These are phyloP conservation scores for Ammodytes dubius DNA, from an alignment of 2,113 vertebrate genomes.

Conservation along the genomic window DNA sequence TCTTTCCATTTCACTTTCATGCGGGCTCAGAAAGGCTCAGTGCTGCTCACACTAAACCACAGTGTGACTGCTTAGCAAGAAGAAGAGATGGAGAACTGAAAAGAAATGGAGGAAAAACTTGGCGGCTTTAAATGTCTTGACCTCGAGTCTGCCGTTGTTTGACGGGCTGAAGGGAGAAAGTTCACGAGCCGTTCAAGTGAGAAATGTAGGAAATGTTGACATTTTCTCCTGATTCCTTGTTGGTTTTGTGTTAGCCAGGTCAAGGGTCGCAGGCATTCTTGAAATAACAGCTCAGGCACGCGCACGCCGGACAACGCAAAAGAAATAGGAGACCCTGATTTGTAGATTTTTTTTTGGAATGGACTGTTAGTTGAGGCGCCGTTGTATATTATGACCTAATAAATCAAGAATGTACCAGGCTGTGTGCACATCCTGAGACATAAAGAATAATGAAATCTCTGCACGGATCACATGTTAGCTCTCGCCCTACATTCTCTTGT, in stretches of 20 bases:
- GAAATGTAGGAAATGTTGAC: slow-evolving; percentile 52
- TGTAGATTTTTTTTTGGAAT: slow-evolving; percentile 14
- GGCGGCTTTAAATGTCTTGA: slow-evolving; percentile 47
- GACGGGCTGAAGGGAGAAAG: slow-evolving; percentile 26
- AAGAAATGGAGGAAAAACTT: slow-evolving; percentile 30
- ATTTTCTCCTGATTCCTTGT: slow-evolving; percentile 53
- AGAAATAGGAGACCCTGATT: slow-evolving; percentile 26
- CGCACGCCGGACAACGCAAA: neutral
- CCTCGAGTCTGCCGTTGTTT: slow-evolving; percentile 45
- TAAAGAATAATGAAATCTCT: slow-evolving; percentile 38
- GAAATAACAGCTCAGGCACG: slow-evolving; percentile 32
- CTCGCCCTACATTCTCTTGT: slow-evolving; percentile 24
- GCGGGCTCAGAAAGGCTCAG: slow-evolving; percentile 37
- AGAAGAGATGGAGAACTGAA: neutral
- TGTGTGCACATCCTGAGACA: slow-evolving; percentile 31
- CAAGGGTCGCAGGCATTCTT: slow-evolving; percentile 13
- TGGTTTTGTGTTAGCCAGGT: slow-evolving; percentile 56
- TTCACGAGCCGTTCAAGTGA: slow-evolving; percentile 57
- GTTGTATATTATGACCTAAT: slow-evolving; percentile 24
- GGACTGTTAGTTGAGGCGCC: slow-evolving; percentile 9
- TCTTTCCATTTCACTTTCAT: slow-evolving; percentile 50
- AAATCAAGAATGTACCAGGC: slow-evolving; percentile 15
- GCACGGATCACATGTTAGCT: neutral
- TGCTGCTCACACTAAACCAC: slow-evolving; percentile 21
- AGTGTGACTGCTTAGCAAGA: slow-evolving; percentile 3